Conservation (phyloP, 2,888 invertebrate species). For the Carcina quercana region DNA sequence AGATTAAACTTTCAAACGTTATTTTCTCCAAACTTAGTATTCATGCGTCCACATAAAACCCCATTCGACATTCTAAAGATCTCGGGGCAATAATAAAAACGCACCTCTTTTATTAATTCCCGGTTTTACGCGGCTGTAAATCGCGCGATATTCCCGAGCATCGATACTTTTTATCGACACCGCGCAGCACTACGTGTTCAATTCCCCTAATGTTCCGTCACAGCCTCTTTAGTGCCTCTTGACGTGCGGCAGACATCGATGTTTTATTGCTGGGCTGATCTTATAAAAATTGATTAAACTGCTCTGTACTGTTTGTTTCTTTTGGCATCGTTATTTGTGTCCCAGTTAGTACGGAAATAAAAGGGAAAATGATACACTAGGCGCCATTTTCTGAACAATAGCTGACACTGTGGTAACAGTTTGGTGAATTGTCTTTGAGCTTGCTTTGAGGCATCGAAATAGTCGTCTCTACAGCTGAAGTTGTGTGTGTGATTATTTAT, state of each 20-base stretch:
- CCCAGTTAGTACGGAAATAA: neutral
- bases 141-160: neutral
- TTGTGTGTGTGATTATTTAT: too few species aligned
- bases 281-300: constrained; percentile 29
- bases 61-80: neutral
- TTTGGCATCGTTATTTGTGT: neutral
- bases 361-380: neutral
- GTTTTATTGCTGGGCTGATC: constrained; percentile 17
- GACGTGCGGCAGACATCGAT: constrained; percentile 19
- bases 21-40: too few species aligned
- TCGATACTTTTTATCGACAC: constrained; percentile 17
- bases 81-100: neutral
- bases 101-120: constrained; percentile 1
- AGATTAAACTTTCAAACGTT: too few species aligned
- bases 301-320: neutral
- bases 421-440: too few species aligned
- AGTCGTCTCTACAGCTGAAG: too few species aligned
- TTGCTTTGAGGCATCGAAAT: too few species aligned
- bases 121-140: constrained; percentile 1
- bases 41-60: neutral
- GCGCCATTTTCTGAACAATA: too few species aligned
- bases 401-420: too few species aligned
- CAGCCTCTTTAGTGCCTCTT: constrained; percentile 28
- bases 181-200: constrained; percentile 28
- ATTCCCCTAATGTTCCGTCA: constrained; percentile 39